These are phyloP conservation scores for Linepithema humile DNA, from an alignment of 1,140 invertebrate genomes.

Conservation along the genomic window DNA sequence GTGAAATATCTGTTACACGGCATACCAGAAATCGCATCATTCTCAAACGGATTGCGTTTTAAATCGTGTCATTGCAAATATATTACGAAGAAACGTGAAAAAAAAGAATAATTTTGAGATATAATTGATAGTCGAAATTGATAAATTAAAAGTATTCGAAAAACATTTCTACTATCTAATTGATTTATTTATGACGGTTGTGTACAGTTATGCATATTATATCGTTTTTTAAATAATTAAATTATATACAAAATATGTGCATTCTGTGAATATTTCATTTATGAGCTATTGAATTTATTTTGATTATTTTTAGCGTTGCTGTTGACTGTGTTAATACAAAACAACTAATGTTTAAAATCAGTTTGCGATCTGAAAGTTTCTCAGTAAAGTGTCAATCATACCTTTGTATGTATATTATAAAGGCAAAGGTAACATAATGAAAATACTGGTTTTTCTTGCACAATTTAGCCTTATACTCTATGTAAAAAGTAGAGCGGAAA, in stretches of 20 bases:
- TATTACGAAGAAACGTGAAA: neutral
- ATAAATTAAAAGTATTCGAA: neutral
- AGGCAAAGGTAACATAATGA: neutral
- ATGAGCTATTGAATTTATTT: too few relatives aligned
- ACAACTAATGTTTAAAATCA: neutral
- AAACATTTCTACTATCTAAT: too few relatives aligned
- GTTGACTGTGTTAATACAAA: neutral
- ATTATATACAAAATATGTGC: neutral
- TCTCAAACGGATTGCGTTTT: neutral
- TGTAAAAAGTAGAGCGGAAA: neutral
- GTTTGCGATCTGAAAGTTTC: neutral
- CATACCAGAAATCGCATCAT: neutral
- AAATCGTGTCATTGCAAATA: neutral
- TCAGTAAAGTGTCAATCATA: neutral
- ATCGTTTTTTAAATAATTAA: neutral
- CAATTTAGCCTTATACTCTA: neutral
- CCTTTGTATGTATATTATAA: neutral
- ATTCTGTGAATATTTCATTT: too few relatives aligned
- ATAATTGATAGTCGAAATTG: neutral
- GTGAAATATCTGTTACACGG: constrained; percentile 34
- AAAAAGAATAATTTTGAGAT: neutral
- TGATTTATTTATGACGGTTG: neutral
- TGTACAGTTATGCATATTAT: neutral
- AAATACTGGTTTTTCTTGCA: neutral
- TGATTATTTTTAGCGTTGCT: neutral